Conservation (phyloP, 37 sponge, comb jelly and placozoan species). For the Aphrocallistes beatrix region DNA sequence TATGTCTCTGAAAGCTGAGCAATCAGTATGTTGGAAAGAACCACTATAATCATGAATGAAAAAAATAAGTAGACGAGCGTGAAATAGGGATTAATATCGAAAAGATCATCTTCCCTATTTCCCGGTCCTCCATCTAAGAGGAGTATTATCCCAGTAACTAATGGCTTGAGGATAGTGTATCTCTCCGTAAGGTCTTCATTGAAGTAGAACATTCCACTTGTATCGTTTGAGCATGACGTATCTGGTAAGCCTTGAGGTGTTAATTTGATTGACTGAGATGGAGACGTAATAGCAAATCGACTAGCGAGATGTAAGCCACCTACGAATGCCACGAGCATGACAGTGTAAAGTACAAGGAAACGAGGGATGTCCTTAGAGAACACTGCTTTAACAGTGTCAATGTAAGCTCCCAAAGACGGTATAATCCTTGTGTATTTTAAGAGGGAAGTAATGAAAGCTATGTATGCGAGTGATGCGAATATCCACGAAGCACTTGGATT, state of each 20-base stretch:
- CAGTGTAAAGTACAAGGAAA: background rate
- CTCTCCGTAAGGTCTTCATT: background rate
- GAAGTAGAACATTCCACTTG: background rate
- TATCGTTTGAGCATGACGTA: background rate
- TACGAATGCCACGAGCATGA: background rate
- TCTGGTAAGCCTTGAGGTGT: background rate
- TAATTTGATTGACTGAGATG: background rate
- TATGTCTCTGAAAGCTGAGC: constrained; percentile 3
- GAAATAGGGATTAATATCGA: background rate
- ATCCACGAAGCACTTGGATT: background rate
- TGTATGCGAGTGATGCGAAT: background rate
- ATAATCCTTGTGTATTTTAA: background rate
- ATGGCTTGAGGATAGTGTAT: background rate
- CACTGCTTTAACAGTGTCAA: background rate
- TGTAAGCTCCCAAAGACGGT: background rate
- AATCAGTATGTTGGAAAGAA: background rate
- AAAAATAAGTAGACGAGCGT: background rate
- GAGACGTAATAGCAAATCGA: background rate
- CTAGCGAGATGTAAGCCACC: background rate
- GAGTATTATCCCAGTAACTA: background rate
- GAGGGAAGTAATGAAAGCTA: background rate
- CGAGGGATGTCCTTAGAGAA: constrained; percentile 10
- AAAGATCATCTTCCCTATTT: background rate
- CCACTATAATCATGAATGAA: background rate
- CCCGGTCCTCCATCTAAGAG: background rate